Evolutionary conservation across 1,140 invertebrate genomes (phyloP), one percentile per base, ranked within the genome.

Genomic region (Varroa destructor): DNA sequence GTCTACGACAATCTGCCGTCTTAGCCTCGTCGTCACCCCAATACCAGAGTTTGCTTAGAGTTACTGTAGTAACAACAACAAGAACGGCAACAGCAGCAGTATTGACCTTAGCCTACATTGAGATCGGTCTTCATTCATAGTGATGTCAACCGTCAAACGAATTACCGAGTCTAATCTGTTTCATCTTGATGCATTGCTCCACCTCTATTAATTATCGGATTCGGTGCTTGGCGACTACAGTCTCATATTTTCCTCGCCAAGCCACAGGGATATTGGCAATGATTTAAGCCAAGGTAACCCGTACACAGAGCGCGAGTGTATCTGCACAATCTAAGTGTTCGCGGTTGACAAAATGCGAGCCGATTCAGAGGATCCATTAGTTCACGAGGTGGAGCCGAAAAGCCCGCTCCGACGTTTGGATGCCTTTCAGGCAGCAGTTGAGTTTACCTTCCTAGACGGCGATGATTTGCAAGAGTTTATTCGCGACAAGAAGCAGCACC

Each of bases 381-480:
- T 67, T 8, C 37, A 36, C 2, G 61, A 67, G 61, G 46, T 43
- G 61, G 61, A 67, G 46, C 14, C 61, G 61, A 67, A 40, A 46
- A 67, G 1, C 8, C 61, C 61, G 12, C 46, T 67, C 12, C 40
- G 61, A 67, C 61, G 46, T 12, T 43, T 67, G 40, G 61, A 67
- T 37, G 61, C 61, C 46, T 46, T 67, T 40, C 61, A 67, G 61
- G 61, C 61, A 1, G 61, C 61, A 12, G 61, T 67, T 46, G 61
- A 67, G 61, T 67, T 43, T 37, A 40, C 46, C 46, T 67, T 67
- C 37, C 40, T 67, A 46, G 61, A 67, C 12, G 61, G 61, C 61
- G 61, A 67, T 14, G 61, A 67, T 67, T 12, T 67, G 40, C 61
- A 37, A 46, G 61, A 67, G 40, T 67, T 43, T 67, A 46, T 46